Conservation (phyloP, 2,113 vertebrate species). For the Passer domesticus region DNA sequence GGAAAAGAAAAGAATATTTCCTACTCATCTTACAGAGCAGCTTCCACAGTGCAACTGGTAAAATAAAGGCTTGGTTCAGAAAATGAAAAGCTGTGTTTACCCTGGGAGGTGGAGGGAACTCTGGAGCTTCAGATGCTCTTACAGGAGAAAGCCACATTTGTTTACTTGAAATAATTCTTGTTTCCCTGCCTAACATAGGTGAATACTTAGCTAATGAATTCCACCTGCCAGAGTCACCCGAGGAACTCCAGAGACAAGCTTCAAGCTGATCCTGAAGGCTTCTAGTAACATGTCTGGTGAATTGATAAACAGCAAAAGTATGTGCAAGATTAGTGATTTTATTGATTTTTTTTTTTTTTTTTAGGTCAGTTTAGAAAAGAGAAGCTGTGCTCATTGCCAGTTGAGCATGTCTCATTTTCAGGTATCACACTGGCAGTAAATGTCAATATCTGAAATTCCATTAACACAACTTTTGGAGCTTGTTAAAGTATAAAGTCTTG, state of each 20-base stretch:
- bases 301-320: neutral
- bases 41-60: neutral
- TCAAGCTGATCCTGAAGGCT: neutral
- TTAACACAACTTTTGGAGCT: neutral
- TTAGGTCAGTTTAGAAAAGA: neutral
- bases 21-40: neutral
- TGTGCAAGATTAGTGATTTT: neutral
- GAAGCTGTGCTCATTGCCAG: neutral
- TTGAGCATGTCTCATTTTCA: neutral
- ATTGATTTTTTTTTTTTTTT: neutral
- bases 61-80: neutral
- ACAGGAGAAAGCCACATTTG: neutral
- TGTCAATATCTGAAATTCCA: neutral
- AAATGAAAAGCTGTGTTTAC: neutral
- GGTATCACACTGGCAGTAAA: neutral
- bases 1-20: neutral
- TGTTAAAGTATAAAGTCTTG: neutral
- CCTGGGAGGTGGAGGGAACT: neutral
- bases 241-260: slow-evolving; percentile 60
- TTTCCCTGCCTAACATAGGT: slow-evolving; percentile 43
- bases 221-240: slow-evolving; percentile 57
- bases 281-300: neutral
- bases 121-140: neutral
- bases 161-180: neutral
- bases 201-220: slow-evolving; percentile 66